phyloP scores from a whole-genome alignment of 2,797 vertebrate species.

The Lates japonicus region DNA sequence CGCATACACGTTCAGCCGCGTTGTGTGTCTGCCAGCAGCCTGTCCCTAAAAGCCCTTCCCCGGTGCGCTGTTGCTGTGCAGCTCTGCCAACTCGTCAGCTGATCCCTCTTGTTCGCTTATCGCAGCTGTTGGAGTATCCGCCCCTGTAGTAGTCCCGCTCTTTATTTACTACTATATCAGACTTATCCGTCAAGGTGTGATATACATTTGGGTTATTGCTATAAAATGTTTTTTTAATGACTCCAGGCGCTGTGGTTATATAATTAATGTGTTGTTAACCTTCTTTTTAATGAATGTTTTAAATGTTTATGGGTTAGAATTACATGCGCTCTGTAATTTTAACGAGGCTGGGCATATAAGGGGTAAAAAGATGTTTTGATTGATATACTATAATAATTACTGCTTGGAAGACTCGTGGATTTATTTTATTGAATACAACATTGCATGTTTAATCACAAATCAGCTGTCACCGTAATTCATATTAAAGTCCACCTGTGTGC shows the following conservation, averaged over 20 bases:
- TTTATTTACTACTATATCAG: conserved; percentile 45
- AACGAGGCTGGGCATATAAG: not conserved
- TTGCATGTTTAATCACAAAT: not conserved
- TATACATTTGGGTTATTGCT: not conserved
- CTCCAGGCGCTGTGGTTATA: not conserved
- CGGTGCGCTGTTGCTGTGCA: conserved; percentile 78
- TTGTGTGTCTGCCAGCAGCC: conserved; percentile 28
- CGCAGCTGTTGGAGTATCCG: conserved; percentile 71
- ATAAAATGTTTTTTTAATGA: not conserved
- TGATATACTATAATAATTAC: not conserved
- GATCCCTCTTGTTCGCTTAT: conserved; percentile 84
- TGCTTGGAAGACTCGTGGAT: not conserved
- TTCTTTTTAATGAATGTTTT: not conserved
- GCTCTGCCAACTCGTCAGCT: conserved; percentile 91
- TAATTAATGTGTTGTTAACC: not conserved
- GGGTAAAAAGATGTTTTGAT: not conserved
- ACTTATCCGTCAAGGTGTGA: conserved; percentile 1
- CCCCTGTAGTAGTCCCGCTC: conserved; percentile 52
- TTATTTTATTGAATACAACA: not conserved
- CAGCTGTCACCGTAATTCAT: not conserved
- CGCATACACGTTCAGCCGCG: conserved; percentile 20
- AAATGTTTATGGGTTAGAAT: not conserved
- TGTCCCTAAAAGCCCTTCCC: conserved; percentile 61
- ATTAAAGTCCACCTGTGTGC: conserved; percentile 7
- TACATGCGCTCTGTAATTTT: not conserved